Evolutionary conservation across 1,140 invertebrate genomes (phyloP).

Genomic region (Cydia strobilella): DNA sequence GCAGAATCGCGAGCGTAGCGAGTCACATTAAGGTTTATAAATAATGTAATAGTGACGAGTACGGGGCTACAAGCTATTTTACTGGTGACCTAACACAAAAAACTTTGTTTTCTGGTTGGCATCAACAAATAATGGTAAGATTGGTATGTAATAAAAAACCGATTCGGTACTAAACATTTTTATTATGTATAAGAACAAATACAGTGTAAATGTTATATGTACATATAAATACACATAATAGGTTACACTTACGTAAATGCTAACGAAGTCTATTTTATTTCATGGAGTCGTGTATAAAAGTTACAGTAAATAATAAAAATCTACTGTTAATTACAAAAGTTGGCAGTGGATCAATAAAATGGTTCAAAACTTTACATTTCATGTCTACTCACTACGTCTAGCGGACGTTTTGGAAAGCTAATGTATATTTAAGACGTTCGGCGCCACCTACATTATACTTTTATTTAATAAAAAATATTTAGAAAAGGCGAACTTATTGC

Average conservation of each 20-base stretch:
- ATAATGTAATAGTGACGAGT: too few relatives aligned
- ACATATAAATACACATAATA: constrained; percentile 18
- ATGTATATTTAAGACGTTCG: neutral
- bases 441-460: neutral
- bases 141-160: neutral
- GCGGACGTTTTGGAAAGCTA: constrained; percentile 14
- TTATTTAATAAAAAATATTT: too few relatives aligned
- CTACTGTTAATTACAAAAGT: neutral
- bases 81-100: too few relatives aligned
- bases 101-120: too few relatives aligned
- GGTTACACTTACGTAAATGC: constrained; percentile 23
- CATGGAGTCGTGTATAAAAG: constrained; percentile 19
- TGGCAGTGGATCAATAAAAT: constrained; percentile 15
- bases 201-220: constrained; percentile 23
- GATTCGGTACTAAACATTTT: constrained; percentile 30
- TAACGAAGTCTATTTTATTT: constrained; percentile 29
- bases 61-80: too few relatives aligned
- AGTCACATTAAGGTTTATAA: too few relatives aligned
- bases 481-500: too few relatives aligned
- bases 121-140: too few relatives aligned
- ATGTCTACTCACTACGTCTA: constrained; percentile 23
- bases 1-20: too few relatives aligned
- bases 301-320: constrained; percentile 7
- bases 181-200: constrained; percentile 33
- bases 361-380: constrained; percentile 7